Conservation (phyloP, 2,888 invertebrate genomes). For the Tetrapedia diversipes region DNA sequence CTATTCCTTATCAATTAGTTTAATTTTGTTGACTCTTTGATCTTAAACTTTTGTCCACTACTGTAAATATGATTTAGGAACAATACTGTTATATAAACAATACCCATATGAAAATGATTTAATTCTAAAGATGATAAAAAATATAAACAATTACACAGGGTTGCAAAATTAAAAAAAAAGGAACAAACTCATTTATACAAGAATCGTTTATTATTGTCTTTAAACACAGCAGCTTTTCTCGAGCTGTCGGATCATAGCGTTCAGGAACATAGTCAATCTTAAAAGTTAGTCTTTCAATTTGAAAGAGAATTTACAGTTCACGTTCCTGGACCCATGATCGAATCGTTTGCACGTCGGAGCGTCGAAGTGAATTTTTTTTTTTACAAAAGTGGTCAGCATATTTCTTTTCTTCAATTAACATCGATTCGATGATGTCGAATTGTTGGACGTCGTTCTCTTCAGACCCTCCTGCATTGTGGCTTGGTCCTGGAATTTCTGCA, state of each 20-base stretch:
- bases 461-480: conserved; percentile 42
- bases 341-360: background rate
- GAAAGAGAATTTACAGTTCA: background rate
- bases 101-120: too few relatives aligned
- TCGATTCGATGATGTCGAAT: background rate
- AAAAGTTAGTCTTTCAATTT: background rate
- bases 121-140: too few relatives aligned
- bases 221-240: background rate
- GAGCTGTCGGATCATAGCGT: background rate
- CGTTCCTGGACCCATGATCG: background rate
- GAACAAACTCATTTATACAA: background rate
- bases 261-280: background rate
- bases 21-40: too few relatives aligned
- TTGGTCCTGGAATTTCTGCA: conserved; percentile 27
- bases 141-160: too few relatives aligned
- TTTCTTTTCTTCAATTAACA: background rate
- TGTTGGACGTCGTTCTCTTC: background rate
- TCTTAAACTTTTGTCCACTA: too few relatives aligned
- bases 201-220: background rate
- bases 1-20: too few relatives aligned
- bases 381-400: too few relatives aligned
- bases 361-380: background rate
- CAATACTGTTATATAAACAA: too few relatives aligned
- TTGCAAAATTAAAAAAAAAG: background rate
- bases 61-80: too few relatives aligned